phyloP scores from a whole-genome alignment of 2,113 vertebrate species.

The Paradisaea rubra region DNA sequence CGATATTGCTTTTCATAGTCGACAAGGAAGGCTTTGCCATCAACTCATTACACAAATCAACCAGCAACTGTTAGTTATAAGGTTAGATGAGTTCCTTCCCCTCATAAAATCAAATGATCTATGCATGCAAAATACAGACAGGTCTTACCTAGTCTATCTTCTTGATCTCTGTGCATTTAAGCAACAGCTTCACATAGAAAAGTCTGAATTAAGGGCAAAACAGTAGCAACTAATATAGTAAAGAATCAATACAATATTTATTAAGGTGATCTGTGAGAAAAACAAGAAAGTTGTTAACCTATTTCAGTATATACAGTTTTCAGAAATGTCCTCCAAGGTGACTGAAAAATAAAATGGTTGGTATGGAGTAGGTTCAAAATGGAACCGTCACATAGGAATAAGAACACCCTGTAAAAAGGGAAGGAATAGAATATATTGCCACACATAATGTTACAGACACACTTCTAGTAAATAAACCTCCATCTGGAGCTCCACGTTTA shows the following conservation, averaged over 20 bases:
- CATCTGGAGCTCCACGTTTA: conserved; percentile 42
- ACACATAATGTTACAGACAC: neutral
- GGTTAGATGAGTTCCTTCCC: neutral
- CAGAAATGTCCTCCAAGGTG: neutral
- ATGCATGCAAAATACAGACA: neutral
- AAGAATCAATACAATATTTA: neutral
- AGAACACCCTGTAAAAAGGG: neutral
- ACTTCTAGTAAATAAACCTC: conserved; percentile 39
- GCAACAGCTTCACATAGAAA: neutral
- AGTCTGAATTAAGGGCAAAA: neutral
- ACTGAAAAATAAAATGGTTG: neutral
- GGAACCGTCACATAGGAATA: neutral
- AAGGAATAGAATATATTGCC: neutral
- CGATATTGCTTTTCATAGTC: neutral
- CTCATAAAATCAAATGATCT: neutral
- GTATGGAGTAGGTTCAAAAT: neutral
- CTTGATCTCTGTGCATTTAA: neutral
- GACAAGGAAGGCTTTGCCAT: neutral
- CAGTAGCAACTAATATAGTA: neutral
- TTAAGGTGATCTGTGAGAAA: neutral
- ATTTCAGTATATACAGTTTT: neutral
- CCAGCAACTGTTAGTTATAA: neutral
- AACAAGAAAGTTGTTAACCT: neutral
- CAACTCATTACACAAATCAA: neutral
- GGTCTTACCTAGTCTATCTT: neutral